Evolutionary conservation across 2,888 invertebrate species (phyloP).

Genomic region (Aethes cnicana): DNA sequence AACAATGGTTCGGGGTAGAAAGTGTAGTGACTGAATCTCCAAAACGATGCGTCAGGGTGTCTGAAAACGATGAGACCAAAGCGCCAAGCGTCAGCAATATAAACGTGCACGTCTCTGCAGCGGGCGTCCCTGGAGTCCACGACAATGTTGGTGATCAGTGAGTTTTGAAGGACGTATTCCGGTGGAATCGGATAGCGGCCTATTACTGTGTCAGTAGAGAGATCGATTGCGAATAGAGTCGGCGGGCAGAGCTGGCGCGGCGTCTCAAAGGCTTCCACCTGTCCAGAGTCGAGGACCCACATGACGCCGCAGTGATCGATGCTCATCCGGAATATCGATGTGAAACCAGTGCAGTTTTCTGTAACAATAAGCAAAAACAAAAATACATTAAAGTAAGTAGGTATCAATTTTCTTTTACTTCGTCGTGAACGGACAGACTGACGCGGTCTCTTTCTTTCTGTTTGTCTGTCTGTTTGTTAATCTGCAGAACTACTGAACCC

Average conservation of each 20-base stretch:
- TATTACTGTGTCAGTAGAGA: conserved; percentile 84
- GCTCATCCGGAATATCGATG: conserved; percentile 89
- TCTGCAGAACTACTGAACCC: too few species aligned
- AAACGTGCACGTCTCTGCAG: conserved; percentile 85
- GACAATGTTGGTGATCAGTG: conserved; percentile 86
- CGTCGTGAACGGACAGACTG: too few species aligned
- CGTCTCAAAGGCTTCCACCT: conserved; percentile 85
- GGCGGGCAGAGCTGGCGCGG: conserved; percentile 88
- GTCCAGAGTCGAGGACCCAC: conserved; percentile 92
- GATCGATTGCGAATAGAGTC: conserved; percentile 87
- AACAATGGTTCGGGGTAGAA: conserved; percentile 89
- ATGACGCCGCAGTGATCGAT: conserved; percentile 89
- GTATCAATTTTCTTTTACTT: too few species aligned
- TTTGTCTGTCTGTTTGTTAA: too few species aligned
- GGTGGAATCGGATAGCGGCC: conserved; percentile 85
- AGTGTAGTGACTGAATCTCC: conserved; percentile 86
- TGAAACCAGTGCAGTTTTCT: conserved; percentile 83
- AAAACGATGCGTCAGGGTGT: conserved; percentile 81
- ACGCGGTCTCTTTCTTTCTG: too few species aligned
- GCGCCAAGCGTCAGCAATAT: conserved; percentile 87
- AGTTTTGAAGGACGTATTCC: conserved; percentile 85
- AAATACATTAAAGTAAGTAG: neutral
- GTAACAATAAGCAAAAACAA: conserved; percentile 36
- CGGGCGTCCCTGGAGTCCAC: conserved; percentile 84
- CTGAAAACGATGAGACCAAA: conserved; percentile 85